Evolutionary conservation across 1,140 invertebrate species (phyloP), one percentile per base, ranked within the genome.

Genomic region (Vanessa atalanta): DNA sequence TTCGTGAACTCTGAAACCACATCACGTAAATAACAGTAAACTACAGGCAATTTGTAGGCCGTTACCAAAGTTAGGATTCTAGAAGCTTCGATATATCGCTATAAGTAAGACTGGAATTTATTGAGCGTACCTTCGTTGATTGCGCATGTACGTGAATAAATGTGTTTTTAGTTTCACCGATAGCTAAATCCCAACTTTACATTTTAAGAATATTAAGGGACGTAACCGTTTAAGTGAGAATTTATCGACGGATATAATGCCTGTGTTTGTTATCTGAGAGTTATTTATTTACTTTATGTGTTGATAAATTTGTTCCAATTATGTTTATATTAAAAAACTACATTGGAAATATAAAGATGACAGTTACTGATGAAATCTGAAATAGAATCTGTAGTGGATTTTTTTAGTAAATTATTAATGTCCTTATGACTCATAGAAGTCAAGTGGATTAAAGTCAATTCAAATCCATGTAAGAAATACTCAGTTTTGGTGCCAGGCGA

Each of bases 21-120:
- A 79, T 83, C 84, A 85, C 84, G 83, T 86, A 83, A 80, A 75
- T 79, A 82, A 81, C 75, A 82, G 78, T 80, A 80, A 83, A 83
- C 76, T 82, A 81, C 74, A 26, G 69, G 79, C 84, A 83, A 86
- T 86, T 86, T 85, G 84, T 86, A 82, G 78, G 78, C 81, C 72
- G 79, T 84, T 82, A 81, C 78, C 47, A 71, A 78, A 78, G 75
- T 77, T 81, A 73, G 79, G 70, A 80, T 78, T 80, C 72, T 68
- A 79, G 76, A 77, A 74, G 80, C 69, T 67, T 82, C 79, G 70
- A 83, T 85, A 80, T 81, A 83, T 86, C 79, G 78, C 60, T 73
- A 64, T 77, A 82, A 76, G 81, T 77, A 76, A 73, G 71, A 61
- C 37, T 70, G 55, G 69, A 80, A 83, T 85, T 83, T 83, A 85